Evolutionary conservation across 2,888 invertebrate species (phyloP), one percentile per base, ranked within the genome.

Genomic region (Drosophila affinis): DNA sequence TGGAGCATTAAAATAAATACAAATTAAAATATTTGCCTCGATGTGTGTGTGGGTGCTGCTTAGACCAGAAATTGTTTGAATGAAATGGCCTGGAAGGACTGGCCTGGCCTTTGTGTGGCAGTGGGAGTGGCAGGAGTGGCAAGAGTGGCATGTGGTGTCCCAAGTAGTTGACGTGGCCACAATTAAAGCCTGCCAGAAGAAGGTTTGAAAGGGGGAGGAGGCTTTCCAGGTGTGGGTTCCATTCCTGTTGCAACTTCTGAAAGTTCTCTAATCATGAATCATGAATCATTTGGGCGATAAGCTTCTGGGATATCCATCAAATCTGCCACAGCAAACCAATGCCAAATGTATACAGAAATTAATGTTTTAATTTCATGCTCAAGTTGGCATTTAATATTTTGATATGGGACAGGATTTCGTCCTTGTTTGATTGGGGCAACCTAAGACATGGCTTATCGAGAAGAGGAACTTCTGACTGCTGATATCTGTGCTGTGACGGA

Each of bases 331-430:
- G 21, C 21, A 57, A 67, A 60, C 24, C 69, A 60, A 65, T 63
- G 57, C 34, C 39, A 75, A 70, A 73, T 69, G 0, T 53, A 2
- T n/a, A 57, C 60, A 73, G 65, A 84, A 81, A 81, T 81, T 80
- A 89, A 82, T 84, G 83, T 87, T 85, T 86, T 88, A 90, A 89
- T 90, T 91, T 90, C 89, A 90, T 81, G 90, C 90, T 88, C 74
- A 88, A 88, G 86, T 83, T 78, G 81, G 81, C 90, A 88, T 89
- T 89, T 88, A 85, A 89, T 90, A 86, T 80, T 79, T 75, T 74
- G 74, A 62, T 64, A 70, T 63, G 44, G 67, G 59, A 39, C 17
- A 69, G 54, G 57, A 1, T 39, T 39, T 39, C 3, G 3, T 1
- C 39, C 61, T 53, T 76, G 70, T 77, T 79, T 75, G 72, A 67